Conservation (phyloP, 2,888 invertebrate species). For the Coleophora flavipennella region DNA sequence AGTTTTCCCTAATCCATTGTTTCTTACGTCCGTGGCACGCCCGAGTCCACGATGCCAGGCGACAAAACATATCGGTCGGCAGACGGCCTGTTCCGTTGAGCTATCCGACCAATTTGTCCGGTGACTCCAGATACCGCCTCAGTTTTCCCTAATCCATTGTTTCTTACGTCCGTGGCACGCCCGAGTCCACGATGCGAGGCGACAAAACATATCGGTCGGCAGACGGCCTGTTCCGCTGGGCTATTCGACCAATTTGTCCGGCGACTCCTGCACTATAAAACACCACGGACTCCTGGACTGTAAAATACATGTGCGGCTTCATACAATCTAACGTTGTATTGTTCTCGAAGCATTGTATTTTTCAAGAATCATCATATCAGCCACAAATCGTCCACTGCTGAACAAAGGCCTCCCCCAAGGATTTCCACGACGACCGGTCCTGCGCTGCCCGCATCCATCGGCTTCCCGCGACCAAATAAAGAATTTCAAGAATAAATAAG, state of each 20-base stretch:
- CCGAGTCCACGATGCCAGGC: conserved; percentile 41
- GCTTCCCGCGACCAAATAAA: too few species aligned
- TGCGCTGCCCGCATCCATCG: too few species aligned
- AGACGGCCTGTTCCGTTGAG: too few species aligned
- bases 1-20: conserved; percentile 8
- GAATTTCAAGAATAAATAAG: too few species aligned
- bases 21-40: conserved; percentile 20
- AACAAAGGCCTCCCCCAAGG: too few species aligned
- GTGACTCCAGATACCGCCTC: too few species aligned
- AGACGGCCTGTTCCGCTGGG: neutral
- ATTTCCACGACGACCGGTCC: too few species aligned
- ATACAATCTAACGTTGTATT: too few species aligned
- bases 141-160: conserved; percentile 8
- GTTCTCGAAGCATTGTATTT: too few species aligned
- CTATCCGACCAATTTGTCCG: neutral
- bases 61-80: conserved; percentile 61
- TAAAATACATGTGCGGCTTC: too few species aligned
- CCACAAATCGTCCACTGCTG: too few species aligned
- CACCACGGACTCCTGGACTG: conserved; percentile 5
- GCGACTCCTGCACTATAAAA: conserved; percentile 6
- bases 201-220: conserved; percentile 61
- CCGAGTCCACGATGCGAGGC: conserved; percentile 41
- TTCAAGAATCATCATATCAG: too few species aligned
- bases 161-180: conserved; percentile 20
- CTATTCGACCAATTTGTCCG: neutral